These are phyloP conservation scores for Therioaphis trifolii DNA, from an alignment of 2,888 invertebrate genomes.

Conservation along the genomic window DNA sequence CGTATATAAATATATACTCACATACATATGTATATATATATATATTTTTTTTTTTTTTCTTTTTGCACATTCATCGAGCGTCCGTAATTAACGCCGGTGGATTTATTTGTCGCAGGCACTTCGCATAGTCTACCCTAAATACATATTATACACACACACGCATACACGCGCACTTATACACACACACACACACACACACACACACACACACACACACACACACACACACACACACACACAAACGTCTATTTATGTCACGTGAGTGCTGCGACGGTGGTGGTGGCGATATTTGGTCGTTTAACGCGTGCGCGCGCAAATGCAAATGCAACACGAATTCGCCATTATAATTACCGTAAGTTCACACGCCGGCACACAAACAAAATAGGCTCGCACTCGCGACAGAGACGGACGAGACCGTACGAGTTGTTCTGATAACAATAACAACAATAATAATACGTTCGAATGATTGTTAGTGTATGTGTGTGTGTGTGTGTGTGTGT, in stretches of 20 bases:
- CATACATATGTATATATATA: neutral
- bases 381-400: neutral
- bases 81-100: slow-evolving; percentile 13
- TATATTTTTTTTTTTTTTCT: neutral
- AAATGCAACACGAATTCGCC: slow-evolving; percentile 51
- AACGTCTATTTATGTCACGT: too few relatives aligned
- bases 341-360: slow-evolving; percentile 53
- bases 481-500: too few relatives aligned
- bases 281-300: slow-evolving; percentile 40
- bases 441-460: too few relatives aligned
- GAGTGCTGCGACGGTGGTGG: neutral
- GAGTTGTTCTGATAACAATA: too few relatives aligned
- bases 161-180: too few relatives aligned
- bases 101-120: slow-evolving; percentile 32
- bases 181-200: too few relatives aligned
- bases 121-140: neutral
- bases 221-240: too few relatives aligned
- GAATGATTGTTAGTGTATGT: too few relatives aligned
- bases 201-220: too few relatives aligned
- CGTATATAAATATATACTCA: too few relatives aligned
- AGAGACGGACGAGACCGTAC: neutral
- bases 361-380: slow-evolving; percentile 41
- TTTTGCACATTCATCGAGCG: neutral
- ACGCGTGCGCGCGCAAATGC: slow-evolving; percentile 4
- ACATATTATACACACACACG: neutral